A percentile compares a stretch with the other conserved stretches of the same genome.
Conservation (phyloP, 2,888 invertebrate genomes). For the Ypsolopha sequella region DNA sequence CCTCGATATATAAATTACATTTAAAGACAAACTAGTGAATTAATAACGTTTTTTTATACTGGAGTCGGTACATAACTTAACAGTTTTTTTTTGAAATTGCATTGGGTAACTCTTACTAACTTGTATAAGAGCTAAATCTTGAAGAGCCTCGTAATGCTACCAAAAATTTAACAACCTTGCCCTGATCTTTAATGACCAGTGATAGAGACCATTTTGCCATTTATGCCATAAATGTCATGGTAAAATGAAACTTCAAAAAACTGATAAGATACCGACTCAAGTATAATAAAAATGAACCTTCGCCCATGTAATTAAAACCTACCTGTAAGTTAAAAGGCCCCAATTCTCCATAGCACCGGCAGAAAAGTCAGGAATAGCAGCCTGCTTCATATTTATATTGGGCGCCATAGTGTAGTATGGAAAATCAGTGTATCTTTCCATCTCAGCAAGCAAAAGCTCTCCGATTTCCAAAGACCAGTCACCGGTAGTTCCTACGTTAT, state of each 20-base stretch:
- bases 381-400: slow-evolving; percentile 73
- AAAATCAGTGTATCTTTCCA: slow-evolving; percentile 71
- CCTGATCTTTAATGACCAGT: no score
- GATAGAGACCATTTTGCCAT: no score
- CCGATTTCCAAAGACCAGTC: slow-evolving; percentile 57
- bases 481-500: slow-evolving; percentile 45
- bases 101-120: no score
- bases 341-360: slow-evolving; percentile 90
- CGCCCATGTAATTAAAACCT: background rate
- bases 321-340: slow-evolving; percentile 85
- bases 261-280: background rate
- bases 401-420: slow-evolving; percentile 63
- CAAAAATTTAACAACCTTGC: no score
- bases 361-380: slow-evolving; percentile 83
- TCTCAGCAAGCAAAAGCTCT: slow-evolving; percentile 45
- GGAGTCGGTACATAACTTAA: no score
- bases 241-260: background rate
- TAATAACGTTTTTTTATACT: no score
- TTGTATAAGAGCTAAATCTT: no score
- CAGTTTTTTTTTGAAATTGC: no score
- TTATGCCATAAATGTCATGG: no score
- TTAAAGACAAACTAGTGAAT: no score
- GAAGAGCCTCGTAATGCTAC: no score
- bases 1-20: no score
- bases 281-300: background rate